Percentiles rank a stretch among this genome's conserved stretches.
Conservation (phyloP, 2,797 vertebrate genomes). For the Parauchenoglanis punctatus region DNA sequence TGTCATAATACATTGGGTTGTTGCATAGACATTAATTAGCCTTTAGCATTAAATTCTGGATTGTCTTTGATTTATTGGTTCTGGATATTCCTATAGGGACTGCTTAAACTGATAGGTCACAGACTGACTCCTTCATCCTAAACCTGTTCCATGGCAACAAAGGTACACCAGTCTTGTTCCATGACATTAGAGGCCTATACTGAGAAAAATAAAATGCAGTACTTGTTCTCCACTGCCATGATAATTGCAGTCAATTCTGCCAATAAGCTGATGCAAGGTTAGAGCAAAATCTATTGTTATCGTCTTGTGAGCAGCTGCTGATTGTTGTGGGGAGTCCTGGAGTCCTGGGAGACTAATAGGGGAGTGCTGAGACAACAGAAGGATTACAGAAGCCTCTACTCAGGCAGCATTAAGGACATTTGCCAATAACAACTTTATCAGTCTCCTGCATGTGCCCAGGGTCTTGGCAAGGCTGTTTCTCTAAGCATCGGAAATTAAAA, state of each 20-base stretch:
- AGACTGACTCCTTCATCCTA: neutral
- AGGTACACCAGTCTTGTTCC: neutral
- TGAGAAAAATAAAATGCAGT: constrained; percentile 71
- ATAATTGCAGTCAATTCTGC: constrained; percentile 80
- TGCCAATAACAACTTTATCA: constrained; percentile 97
- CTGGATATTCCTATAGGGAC: neutral
- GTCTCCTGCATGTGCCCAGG: constrained; percentile 82
- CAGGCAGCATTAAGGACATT: constrained; percentile 80
- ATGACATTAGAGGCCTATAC: neutral
- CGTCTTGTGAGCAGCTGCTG: constrained; percentile 88
- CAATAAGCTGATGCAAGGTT: constrained; percentile 77
- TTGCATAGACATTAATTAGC: neutral
- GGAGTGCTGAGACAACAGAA: constrained; percentile 75
- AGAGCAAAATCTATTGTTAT: constrained; percentile 81
- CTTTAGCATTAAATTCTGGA: neutral
- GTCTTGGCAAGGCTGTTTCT: constrained; percentile 77
- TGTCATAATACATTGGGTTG: neutral
- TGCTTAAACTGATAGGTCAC: neutral
- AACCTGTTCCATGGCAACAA: neutral
- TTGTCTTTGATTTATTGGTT: neutral
- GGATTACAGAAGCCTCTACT: constrained; percentile 83
- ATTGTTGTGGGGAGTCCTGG: constrained; percentile 82
- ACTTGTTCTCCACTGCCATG: constrained; percentile 73
- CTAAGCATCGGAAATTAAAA: constrained; percentile 85
- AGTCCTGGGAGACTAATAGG: constrained; percentile 90